These are phyloP conservation scores for Helogale parvula DNA, from an alignment of 2,113 vertebrate genomes.

Conservation along the genomic window DNA sequence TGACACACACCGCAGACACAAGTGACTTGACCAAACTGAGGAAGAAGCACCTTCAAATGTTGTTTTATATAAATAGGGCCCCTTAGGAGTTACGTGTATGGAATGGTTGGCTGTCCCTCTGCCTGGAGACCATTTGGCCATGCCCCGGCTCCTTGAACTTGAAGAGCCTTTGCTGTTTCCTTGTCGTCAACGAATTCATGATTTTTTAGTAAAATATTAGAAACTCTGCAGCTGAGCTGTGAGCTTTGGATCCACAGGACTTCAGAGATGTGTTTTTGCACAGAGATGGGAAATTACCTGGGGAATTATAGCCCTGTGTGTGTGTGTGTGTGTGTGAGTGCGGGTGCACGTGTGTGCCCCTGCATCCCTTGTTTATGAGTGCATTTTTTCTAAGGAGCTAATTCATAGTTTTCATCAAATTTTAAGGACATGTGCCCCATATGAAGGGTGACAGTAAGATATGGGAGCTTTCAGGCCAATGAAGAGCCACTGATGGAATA, in stretches of 20 bases:
- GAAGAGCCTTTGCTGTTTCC: background rate
- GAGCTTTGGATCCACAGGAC: background rate
- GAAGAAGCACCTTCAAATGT: background rate
- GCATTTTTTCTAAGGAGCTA: background rate
- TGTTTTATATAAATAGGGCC: background rate
- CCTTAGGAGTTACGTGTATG: background rate
- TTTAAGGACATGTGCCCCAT: background rate
- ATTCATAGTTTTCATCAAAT: background rate
- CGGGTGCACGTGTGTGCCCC: background rate
- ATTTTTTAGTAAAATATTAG: background rate
- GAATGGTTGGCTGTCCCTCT: too few relatives aligned
- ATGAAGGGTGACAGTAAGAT: too few relatives aligned
- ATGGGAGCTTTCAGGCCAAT: background rate
- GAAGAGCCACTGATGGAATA: background rate
- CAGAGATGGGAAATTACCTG: too few relatives aligned
- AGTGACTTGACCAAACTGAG: fast-evolving
- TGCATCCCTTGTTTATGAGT: too few relatives aligned
- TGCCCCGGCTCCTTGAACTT: too few relatives aligned
- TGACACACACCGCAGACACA: background rate
- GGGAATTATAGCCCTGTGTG: background rate
- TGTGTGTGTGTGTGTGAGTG: background rate
- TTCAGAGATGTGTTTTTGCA: background rate
- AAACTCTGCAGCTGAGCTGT: background rate
- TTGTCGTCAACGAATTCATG: background rate
- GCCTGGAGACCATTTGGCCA: fast-evolving